Evolutionary conservation across 2,888 invertebrate genomes (phyloP), one percentile per base, ranked within the genome.

Genomic region (Beris chalybata): DNA sequence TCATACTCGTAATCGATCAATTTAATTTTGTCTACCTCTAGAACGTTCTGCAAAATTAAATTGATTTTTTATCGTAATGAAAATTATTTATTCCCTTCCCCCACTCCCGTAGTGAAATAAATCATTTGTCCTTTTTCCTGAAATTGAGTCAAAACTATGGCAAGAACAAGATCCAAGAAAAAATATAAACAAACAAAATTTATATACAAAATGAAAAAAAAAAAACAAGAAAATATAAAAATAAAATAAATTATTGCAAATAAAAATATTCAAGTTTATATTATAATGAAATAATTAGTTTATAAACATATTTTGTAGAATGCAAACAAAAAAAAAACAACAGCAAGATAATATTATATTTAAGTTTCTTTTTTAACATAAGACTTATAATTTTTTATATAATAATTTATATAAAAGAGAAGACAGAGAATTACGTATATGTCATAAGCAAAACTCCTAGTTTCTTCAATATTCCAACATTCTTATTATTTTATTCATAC

Each of bases 121-220:
- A 66, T 69, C 71, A 71, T 71, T 71, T 70, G 71, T 71, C 71
- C 71, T 70, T 71, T 71, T 71, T 71, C 70, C 71, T 65, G 44
- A 65, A 29, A 65, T 65, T 47, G 30, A 65, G 65, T 31, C 69
- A 59, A 38, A 38, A 11, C 31, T 31, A 43, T 32, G 57, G 59
- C 57, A 66, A 57, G 53, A 53, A 32, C 29, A 54, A 31, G 29
- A 13, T 11, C n/a, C 29, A 38, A 2, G 38, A 38, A 38, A 38
- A 38, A 38, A 38, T 38, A 7, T 38, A 38, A 38, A 22, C 22
- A 22, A 38, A 38, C 38, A 38, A 38, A 7, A 7, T 38, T 38
- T 22, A 22, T 22, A 22, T 22, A 22, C 22, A 22, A 22, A 22
- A 22, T 3, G 38, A 38, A 38, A 38, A 38, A 32, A 7, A 32